These are phyloP conservation scores for Globodera ellingtonae DNA, from an alignment of 1,140 invertebrate genomes.

Conservation along the genomic window DNA sequence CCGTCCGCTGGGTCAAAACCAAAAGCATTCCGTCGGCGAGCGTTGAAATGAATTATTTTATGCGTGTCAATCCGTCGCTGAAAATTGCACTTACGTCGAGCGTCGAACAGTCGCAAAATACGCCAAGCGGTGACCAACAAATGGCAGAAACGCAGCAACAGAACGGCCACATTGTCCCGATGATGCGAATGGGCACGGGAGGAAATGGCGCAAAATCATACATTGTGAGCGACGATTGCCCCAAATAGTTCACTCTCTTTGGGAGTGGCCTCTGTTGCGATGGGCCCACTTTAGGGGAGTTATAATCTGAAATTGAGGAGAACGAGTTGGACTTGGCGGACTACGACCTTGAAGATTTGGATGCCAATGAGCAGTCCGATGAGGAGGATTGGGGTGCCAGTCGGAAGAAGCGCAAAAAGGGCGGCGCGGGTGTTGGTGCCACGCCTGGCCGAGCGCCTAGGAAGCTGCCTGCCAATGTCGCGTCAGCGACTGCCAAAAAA, in stretches of 20 bases:
- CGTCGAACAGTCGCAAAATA: conserved; percentile 7
- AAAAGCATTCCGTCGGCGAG: conserved; percentile 47
- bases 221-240: neutral
- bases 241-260: too few relatives aligned
- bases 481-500: conserved; percentile 7
- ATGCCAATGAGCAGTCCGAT: conserved; percentile 45
- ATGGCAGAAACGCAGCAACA: neutral
- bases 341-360: conserved; percentile 44
- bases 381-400: conserved; percentile 51
- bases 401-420: conserved; percentile 42
- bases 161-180: neutral
- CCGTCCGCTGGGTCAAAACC: conserved; percentile 31
- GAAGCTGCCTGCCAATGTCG: too few relatives aligned
- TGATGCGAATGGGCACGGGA: neutral
- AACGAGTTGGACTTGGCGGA: conserved; percentile 37
- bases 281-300: too few relatives aligned
- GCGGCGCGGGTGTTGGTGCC: neutral
- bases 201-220: conserved; percentile 23
- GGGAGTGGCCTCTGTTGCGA: too few relatives aligned
- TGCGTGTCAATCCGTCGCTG: conserved; percentile 48
- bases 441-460: neutral
- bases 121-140: neutral
- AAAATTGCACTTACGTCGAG: conserved; percentile 18
- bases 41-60: conserved; percentile 58
- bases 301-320: conserved; percentile 27